These are phyloP conservation scores for Elephantulus edwardii DNA, from an alignment of 2,113 vertebrate species.

Conservation along the genomic window DNA sequence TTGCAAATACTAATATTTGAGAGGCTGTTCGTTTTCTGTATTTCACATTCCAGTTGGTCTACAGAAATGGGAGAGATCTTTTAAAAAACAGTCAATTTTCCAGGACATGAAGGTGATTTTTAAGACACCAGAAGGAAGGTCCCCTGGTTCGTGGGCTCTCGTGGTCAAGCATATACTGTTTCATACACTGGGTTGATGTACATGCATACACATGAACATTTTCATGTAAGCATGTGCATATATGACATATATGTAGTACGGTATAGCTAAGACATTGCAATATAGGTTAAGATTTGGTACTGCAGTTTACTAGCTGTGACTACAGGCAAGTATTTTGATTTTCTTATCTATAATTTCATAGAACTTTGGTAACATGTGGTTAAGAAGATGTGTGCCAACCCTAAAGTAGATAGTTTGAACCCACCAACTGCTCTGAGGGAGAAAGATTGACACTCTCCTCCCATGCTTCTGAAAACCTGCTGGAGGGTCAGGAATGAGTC, in stretches of 20 bases:
- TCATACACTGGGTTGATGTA: not conserved
- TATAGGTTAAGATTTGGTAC: not conserved
- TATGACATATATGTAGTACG: not conserved
- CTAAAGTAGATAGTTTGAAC: no score
- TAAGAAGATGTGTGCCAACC: not conserved
- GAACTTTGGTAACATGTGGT: no score
- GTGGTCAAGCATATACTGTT: not conserved
- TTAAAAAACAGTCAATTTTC: slow-evolving; percentile 50
- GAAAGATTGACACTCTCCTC: no score
- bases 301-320: not conserved
- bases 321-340: not conserved
- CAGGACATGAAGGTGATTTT: slow-evolving; percentile 53
- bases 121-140: slow-evolving; percentile 26
- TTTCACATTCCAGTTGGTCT: slow-evolving; percentile 59
- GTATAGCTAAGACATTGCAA: not conserved
- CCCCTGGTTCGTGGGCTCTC: slow-evolving; percentile 13
- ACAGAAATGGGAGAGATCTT: slow-evolving; percentile 57
- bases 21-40: slow-evolving; percentile 66
- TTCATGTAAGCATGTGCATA: not conserved
- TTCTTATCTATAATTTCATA: not conserved
- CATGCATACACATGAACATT: not conserved
- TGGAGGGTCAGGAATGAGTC: no score
- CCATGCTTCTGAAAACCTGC: no score
- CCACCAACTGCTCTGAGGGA: no score
- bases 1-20: slow-evolving; percentile 77